Base-by-base conservation (phyloP, 1,140 invertebrate species). In the Nasonia vitripennis region DNA sequence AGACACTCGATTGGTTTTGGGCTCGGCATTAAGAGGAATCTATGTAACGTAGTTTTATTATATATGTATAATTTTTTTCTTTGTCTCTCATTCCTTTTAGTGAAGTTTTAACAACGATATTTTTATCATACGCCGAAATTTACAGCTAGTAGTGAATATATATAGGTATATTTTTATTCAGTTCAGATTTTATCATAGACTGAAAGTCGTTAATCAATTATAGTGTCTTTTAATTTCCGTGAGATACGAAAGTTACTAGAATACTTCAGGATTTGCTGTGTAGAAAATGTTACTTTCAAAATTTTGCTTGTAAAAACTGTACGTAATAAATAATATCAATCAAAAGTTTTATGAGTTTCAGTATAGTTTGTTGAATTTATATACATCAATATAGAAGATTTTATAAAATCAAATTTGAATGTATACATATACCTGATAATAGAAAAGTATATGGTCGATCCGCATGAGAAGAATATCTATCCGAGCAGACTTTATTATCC, bases 1-100 rank as follows among this genome's bases (percentile, higher is more conserved):
- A 85, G 78, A 85, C 51, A 81, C 78, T 75, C 73, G 48, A 68
- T 31, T 27, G 73, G 78, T 75, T 71, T 81, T 85, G 34, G 67
- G 17, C n/a, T 81, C 78, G 77, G 80, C 68, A 73, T 73, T 79
- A 41, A 75, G 34, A 45, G 62, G 41, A 41, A 17, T 31, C 2
- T 62, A 62, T n/a, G 17, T 27, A 81, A 81, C 12, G 20, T 45
- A 55, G 37, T 37, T 55, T 0, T 37, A n/a, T 55, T 62, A 67
- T 67, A 67, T 5, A n/a, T 62, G n/a, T 14, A 77, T 11, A 48
- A 67, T 67, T 55, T 10, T 10, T 51, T 14, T 51, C 34, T 11
- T 1, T 45, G 34, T 73, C 12, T 67, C 37, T 77, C 27, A 83
- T 17, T 82, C 31, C 62, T 62, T 71, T 37, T 74, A 48, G 31